These are phyloP conservation scores for Thalassoma bifasciatum DNA, from an alignment of 2,113 vertebrate species.

Conservation along the genomic window DNA sequence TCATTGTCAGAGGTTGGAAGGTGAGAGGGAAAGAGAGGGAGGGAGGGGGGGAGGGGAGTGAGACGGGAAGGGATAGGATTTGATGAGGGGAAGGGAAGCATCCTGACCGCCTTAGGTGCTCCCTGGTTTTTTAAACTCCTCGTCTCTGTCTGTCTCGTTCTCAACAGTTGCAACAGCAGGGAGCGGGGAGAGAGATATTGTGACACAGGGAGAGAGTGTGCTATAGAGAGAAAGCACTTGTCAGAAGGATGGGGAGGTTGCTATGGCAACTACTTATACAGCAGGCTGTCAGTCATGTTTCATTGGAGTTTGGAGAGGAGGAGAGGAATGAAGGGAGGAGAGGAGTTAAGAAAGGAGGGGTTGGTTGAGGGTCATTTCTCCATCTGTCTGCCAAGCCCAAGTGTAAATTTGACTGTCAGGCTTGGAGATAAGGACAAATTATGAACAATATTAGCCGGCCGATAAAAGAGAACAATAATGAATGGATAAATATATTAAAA, in stretches of 20 bases:
- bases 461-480: constrained; percentile 82
- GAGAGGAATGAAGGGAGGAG: constrained; percentile 56
- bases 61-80: neutral
- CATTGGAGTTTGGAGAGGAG: constrained; percentile 68
- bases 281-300: constrained; percentile 82
- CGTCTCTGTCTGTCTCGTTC: constrained; percentile 50
- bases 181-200: constrained; percentile 42
- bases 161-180: constrained; percentile 43
- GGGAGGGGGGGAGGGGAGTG: constrained; percentile 11
- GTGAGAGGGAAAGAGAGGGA: constrained; percentile 26
- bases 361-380: constrained; percentile 65
- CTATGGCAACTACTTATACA: constrained; percentile 87
- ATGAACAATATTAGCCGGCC: constrained; percentile 82
- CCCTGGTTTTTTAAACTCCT: constrained; percentile 58
- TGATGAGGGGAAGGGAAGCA: constrained; percentile 28
- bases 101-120: constrained; percentile 49
- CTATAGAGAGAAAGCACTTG: constrained; percentile 66
- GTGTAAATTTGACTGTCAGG: constrained; percentile 82
- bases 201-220: constrained; percentile 59
- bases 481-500: constrained; percentile 83
- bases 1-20: constrained; percentile 63
- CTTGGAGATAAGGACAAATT: constrained; percentile 83
- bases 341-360: constrained; percentile 61
- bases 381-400: constrained; percentile 73
- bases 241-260: constrained; percentile 83